phyloP scores from a whole-genome alignment of 2,113 vertebrate species.

The Malaclemys terrapin region DNA sequence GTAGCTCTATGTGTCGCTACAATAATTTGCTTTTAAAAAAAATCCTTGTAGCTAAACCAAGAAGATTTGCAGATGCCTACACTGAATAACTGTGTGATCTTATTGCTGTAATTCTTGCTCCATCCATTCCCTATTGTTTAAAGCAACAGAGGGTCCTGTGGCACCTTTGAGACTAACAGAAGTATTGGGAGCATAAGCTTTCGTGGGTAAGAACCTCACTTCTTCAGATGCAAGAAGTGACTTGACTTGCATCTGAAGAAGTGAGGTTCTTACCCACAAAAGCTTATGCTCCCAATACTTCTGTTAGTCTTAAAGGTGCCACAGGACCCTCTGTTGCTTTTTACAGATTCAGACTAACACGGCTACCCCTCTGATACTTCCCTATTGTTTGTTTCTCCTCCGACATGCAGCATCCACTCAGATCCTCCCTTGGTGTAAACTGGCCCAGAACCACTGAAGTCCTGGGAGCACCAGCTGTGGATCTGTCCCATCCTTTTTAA shows the following conservation, averaged over 20 bases:
- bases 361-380: not conserved
- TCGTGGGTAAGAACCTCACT: too few relatives aligned
- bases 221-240: too few relatives aligned
- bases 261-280: too few relatives aligned
- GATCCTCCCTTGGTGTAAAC: not conserved
- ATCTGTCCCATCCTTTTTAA: not conserved
- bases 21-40: not conserved
- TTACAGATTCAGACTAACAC: too few relatives aligned
- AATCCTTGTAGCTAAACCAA: not conserved
- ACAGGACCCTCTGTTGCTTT: too few relatives aligned
- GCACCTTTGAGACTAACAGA: too few relatives aligned
- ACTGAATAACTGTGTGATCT: not conserved
- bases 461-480: not conserved
- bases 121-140: not conserved
- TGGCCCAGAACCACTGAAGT: not conserved
- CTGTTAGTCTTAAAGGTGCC: too few relatives aligned
- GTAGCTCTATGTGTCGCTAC: not conserved
- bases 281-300: too few relatives aligned
- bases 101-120: not conserved
- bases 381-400: not conserved
- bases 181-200: too few relatives aligned
- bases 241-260: too few relatives aligned
- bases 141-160: too few relatives aligned
- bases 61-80: not conserved
- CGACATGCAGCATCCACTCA: not conserved